phyloP scores from a whole-genome alignment of 2,797 vertebrate species.

The Trachops cirrhosus region DNA sequence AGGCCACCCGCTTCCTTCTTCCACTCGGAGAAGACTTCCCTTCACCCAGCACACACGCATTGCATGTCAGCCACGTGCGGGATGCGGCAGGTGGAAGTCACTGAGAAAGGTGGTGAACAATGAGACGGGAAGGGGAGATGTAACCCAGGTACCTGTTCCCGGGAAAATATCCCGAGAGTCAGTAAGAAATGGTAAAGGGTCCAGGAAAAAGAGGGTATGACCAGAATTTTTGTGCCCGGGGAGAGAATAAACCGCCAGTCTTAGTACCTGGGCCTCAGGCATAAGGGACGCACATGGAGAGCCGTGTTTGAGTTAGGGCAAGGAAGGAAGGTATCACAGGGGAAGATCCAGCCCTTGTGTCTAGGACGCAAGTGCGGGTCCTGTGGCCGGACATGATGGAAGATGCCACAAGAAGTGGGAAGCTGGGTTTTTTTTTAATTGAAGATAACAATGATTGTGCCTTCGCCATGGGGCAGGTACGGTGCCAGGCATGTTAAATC shows the following conservation, averaged over 20 bases:
- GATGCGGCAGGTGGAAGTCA: neutral
- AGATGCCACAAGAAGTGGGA: no score
- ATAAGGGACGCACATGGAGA: neutral
- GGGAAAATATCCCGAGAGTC: neutral
- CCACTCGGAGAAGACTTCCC: neutral
- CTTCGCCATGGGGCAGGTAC: rapidly evolving
- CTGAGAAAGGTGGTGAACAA: neutral
- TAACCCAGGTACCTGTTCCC: no score
- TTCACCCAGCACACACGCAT: rapidly evolving
- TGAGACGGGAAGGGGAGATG: neutral
- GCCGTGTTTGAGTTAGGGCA: rapidly evolving
- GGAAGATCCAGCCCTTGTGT: neutral
- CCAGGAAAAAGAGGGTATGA: neutral
- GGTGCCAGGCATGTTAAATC: neutral
- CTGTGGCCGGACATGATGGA: neutral
- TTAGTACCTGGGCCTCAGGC: neutral
- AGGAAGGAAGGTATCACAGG: neutral
- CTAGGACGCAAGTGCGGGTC: rapidly evolving
- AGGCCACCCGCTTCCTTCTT: rapidly evolving
- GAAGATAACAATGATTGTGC: neutral
- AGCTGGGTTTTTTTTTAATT: neutral
- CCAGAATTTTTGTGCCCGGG: neutral
- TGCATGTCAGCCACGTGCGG: rapidly evolving
- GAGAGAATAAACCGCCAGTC: rapidly evolving
- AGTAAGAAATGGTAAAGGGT: neutral